Base-by-base conservation (phyloP, 2,113 vertebrate species). In the Hirundichthys speculiger region DNA sequence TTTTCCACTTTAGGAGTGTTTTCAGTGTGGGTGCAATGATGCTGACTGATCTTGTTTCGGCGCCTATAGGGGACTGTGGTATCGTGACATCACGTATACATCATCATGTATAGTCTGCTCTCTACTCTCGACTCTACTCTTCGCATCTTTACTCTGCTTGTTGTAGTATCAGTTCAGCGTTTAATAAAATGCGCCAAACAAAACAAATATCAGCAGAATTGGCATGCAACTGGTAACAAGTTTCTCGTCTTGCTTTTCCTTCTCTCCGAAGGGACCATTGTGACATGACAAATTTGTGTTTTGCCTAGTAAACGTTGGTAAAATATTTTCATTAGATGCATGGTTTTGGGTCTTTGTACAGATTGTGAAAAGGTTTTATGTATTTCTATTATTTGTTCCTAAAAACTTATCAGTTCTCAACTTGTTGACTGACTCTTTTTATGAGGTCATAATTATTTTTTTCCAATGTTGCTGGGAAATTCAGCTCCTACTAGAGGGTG, bases 11-110 rank as follows among this genome's bases (percentile, higher is more conserved):
- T 15, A 19, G 5, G 13, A 13, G 16, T 9, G 0, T 63, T 72
- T 75, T 73, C 34, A 52, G 11, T 53, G n/a, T 39, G 58, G 54
- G 48, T 52, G 47, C 34, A 27, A 16, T 22, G 13, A 18, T 66
- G 75, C 49, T 55, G 46, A 53, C n/a, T 53, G 34, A 24, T 45
- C 42, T 43, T 21, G 49, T 40, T 65, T 60, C 38, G 24, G 41
- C 38, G 30, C 13, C 34, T 57, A 56, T 20, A 27, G 21, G 18
- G 34, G 14, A 52, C 24, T 34, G 53, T 15, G 21, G 41, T 51
- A 5, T 45, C 48, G 39, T 5, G 46, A 52, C 27, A 55, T 66
- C 43, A 53, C 51, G n/a, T n/a, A n/a, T n/a, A n/a, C n/a, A n/a
- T n/a, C n/a, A n/a, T n/a, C n/a, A 62, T 22, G 19, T 42, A 49